Evolutionary conservation across 2,888 invertebrate species (phyloP), one percentile per base, ranked within the genome.

Genomic region (Apodemia mormo): DNA sequence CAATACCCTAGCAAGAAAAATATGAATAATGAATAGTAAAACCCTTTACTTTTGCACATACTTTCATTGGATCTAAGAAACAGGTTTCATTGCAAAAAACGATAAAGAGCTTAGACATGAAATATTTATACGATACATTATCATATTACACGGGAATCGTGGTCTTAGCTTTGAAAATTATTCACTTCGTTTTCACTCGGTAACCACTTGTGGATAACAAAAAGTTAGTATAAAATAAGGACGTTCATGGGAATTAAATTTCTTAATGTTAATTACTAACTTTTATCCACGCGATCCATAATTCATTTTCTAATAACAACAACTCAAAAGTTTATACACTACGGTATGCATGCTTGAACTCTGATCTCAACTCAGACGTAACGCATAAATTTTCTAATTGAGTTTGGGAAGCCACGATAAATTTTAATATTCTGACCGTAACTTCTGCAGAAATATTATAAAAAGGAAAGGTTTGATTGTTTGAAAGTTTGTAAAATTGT

Each of bases 121-220:
- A 92, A 91, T 89, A 92, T 90, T 90, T 91, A 91, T 92, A 89
- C 85, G 81, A 85, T 81, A 82, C 88, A 92, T 93, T 93, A 93
- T 92, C 92, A 93, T 93, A 92, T 90, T 92, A 92, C 93, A 90
- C 80, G 90, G 85, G 90, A 89, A 86, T 87, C 88, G 89, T 91
- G 90, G 89, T 87, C 86, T 88, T 88, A 85, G 89, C 84, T 88
- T 88, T 88, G 88, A 88, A 90, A 92, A 92, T 91, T 88, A 90
- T 89, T 84, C 88, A 86, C 83, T 89, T 87, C 87, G 83, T 89
- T 92, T 92, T 90, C 88, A 90, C 88, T 90, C 81, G 12, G 83
- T 82, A 86, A 86, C 84, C 82, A 79, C 82, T 80, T 65, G 30
- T 66, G 37, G 64, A 72, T 67, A 69, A 71, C 40, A 72, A 68